Conservation (phyloP, 2,113 vertebrate genomes). For the Rhinolophus sinicus region DNA sequence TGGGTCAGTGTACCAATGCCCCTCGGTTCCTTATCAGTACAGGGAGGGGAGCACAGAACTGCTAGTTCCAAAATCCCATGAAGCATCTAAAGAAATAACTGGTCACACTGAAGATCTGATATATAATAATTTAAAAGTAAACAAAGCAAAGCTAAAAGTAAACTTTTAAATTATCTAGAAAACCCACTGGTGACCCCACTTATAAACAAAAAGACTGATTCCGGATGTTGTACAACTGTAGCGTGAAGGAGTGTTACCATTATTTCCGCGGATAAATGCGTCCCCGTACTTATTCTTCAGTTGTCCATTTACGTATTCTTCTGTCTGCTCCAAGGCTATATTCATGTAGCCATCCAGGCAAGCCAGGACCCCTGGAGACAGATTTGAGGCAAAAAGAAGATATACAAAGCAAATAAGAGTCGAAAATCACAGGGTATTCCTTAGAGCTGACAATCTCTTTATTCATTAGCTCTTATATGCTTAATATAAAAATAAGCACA, state of each 20-base stretch:
- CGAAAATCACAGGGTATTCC: constrained; percentile 25
- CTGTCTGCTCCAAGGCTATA: constrained; percentile 98
- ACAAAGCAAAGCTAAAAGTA: not conserved
- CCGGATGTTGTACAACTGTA: not conserved
- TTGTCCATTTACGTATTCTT: constrained; percentile 99
- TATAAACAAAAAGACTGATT: not conserved
- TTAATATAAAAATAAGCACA: constrained; percentile 26
- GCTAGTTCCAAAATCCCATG: not conserved
- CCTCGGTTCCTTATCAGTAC: not conserved
- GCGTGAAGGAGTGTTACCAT: constrained; percentile 87
- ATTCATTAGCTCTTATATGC: not conserved
- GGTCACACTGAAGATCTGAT: not conserved
- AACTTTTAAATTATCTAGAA: not conserved
- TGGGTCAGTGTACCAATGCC: not conserved
- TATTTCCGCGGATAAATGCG: constrained; percentile 98
- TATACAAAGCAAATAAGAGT: not conserved
- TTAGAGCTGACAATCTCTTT: constrained; percentile 6
- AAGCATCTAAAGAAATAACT: not conserved
- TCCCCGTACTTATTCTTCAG: constrained; percentile 99
- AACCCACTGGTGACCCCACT: not conserved
- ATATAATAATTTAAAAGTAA: not conserved
- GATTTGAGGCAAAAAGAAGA: constrained; percentile 36
- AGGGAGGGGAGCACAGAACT: not conserved
- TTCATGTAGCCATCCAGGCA: constrained; percentile 99
- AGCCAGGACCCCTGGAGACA: constrained; percentile 93